Conservation (phyloP, 2,113 vertebrate genomes). For the rabbit (Oryctolagus cuniculus) region mOryCun1.1 NC_091450.1:22105501-22106000, state of each 20-base stretch:
- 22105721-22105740: rapidly evolving
- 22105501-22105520: neutral
- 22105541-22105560: slow-evolving; percentile 21
- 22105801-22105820: neutral
- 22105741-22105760: neutral
- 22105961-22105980: neutral
- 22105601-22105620: neutral
- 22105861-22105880: neutral
- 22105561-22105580: neutral
- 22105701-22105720: neutral
- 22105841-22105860: neutral
- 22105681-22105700: neutral
- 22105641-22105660: neutral
- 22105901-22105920: neutral
- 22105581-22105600: neutral
- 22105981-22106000: neutral
- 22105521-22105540: neutral
- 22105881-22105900: neutral
- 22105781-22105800: neutral
- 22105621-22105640: neutral
- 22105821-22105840: neutral
- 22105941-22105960: neutral
- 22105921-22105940: neutral
- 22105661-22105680: neutral
- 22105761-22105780: neutral